phyloP scores from a whole-genome alignment of 64 coral and sea anemone genomes.

The Astreopora myriophthalma region DNA sequence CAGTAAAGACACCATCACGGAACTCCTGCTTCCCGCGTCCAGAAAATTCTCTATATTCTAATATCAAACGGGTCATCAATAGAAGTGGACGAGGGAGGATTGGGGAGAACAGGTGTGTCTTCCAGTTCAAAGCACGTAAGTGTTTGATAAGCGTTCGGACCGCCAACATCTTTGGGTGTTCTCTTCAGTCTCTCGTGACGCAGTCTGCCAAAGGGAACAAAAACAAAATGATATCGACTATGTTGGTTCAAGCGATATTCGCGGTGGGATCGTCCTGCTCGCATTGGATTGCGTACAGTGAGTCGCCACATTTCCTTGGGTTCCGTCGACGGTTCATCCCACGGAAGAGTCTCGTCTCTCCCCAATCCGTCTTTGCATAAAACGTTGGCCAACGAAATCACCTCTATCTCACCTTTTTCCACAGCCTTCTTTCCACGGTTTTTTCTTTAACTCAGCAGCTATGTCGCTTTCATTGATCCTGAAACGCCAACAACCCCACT shows the following conservation, averaged over 20 bases:
- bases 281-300: too few species aligned
- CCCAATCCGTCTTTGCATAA: too few species aligned
- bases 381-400: background rate
- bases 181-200: conserved; percentile 87
- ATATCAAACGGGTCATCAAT: conserved; percentile 98
- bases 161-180: conserved; percentile 78
- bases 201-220: conserved; percentile 54
- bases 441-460: conserved; percentile 86
- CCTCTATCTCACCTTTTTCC: conserved; percentile 74
- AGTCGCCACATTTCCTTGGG: too few species aligned
- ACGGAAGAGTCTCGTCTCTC: background rate
- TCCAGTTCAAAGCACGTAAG: conserved; percentile 95
- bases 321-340: too few species aligned
- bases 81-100: conserved; percentile 77
- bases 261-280: too few species aligned
- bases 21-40: too few species aligned
- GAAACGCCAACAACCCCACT: background rate
- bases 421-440: conserved; percentile 67
- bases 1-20: too few species aligned
- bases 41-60: conserved; percentile 35
- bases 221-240: background rate
- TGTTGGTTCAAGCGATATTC: too few species aligned
- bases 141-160: conserved; percentile 95
- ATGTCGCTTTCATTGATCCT: conserved; percentile 91
- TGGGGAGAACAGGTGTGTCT: conserved; percentile 82